These are phyloP conservation scores for Dynastes tityus DNA, from an alignment of 2,888 invertebrate genomes.

Conservation along the genomic window DNA sequence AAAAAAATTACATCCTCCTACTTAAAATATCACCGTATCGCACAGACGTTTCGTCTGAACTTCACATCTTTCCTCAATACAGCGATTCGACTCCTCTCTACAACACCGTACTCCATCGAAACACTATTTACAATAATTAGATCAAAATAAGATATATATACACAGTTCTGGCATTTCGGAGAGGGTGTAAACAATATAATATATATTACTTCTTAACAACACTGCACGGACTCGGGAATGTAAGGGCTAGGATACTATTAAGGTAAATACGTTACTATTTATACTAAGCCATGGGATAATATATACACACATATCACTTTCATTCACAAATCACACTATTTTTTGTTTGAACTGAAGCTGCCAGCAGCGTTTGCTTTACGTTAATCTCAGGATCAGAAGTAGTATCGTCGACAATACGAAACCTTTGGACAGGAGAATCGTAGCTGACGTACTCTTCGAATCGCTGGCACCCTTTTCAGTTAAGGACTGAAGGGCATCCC, in stretches of 20 bases:
- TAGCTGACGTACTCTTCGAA: slow-evolving; percentile 35
- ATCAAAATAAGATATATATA: slow-evolving; percentile 57
- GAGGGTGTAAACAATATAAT: slow-evolving; percentile 51
- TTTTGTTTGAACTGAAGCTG: slow-evolving; percentile 53
- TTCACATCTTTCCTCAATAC: not conserved
- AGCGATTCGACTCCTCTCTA: not conserved
- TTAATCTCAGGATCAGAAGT: slow-evolving; percentile 55
- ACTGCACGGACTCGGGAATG: slow-evolving; percentile 53
- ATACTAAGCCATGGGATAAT: slow-evolving; percentile 56
- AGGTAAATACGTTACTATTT: slow-evolving; percentile 40
- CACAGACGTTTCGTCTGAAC: slow-evolving; percentile 29
- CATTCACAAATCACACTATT: slow-evolving; percentile 55
- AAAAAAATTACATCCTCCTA: slow-evolving; percentile 35
- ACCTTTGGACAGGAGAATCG: slow-evolving; percentile 35
- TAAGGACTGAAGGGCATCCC: slow-evolving; percentile 67
- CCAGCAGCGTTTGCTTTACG: slow-evolving; percentile 58
- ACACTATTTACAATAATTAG: slow-evolving; percentile 56
- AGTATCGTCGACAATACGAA: slow-evolving; percentile 48
- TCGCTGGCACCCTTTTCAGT: slow-evolving; percentile 64
- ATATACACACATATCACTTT: slow-evolving; percentile 57
- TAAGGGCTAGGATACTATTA: slow-evolving; percentile 35
- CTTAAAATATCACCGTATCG: slow-evolving; percentile 59
- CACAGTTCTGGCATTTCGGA: slow-evolving; percentile 55
- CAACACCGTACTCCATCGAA: slow-evolving; percentile 30
- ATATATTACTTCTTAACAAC: slow-evolving; percentile 41